Evolutionary conservation across 2,113 vertebrate species (phyloP), one percentile per base, ranked within the genome.

Genomic region (Apodemus speciosus): DNA sequence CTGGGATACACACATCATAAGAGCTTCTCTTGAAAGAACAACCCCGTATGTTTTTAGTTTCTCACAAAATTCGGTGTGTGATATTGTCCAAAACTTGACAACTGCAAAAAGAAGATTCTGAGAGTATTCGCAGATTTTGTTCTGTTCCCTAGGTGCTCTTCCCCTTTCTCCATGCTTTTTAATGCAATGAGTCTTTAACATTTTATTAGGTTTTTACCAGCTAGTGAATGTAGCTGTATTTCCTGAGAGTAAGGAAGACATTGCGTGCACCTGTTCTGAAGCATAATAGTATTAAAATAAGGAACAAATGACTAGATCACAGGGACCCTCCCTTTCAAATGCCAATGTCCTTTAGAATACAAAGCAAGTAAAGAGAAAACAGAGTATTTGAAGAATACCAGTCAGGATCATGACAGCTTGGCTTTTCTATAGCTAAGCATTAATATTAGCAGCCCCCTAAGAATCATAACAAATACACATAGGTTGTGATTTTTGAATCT

Each of bases 1-100:
- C 99, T 99, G 97, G 0, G 94, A 93, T 0, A 7, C 35, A 95
- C 21, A 53, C 69, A 79, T 46, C 16, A 56, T 86, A 83, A 83
- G 62, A 58, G 68, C 2, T 80, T 69, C 9, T 3, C 0, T n/a
- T 7, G 94, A 80, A 30, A 0, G 2, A 18, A 35, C 7, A 4
- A 96, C 43, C 27, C 76, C 8, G n/a, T 2, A 3, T 79, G 15
- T 75, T 56, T 91, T 85, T 40, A 71, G 60, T 88, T 35, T 46
- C 40, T 58, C 90, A 76, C 43, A 81, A 23, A 93, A 83, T 8
- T 49, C 25, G 2, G 49, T 62, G 7, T 30, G 25, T 6, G 81
- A 86, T 73, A 9, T 30, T 86, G 91, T 73, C 69, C 1, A 84
- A 95, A 91, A 77, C 14, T 40, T 92, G 75, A 68, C 32, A 81